A percentile compares a stretch with the other conserved stretches of the same genome.
Conservation (phyloP, 2,113 vertebrate species). For the Potamarius usumacintae region DNA sequence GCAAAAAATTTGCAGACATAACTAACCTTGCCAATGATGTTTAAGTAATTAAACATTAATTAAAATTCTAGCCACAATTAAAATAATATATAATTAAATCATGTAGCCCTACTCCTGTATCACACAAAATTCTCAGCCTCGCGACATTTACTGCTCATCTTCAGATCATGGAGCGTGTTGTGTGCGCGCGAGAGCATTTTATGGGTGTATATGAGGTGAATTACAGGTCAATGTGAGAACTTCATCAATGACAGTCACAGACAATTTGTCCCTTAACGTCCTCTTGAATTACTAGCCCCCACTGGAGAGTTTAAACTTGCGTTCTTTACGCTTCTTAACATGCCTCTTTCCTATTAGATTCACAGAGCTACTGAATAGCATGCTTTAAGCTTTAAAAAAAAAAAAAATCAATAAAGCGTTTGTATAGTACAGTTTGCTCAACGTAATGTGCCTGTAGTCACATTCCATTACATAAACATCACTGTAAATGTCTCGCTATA, state of each 20-base stretch:
- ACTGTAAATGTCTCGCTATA: not conserved
- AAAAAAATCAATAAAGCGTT: not conserved
- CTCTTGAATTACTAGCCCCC: not conserved
- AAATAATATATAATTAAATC: not conserved
- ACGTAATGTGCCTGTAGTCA: not conserved
- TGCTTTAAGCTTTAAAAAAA: not conserved
- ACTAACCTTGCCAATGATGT: not conserved
- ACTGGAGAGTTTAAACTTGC: not conserved
- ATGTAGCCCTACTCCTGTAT: too few relatives aligned
- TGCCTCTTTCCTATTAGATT: not conserved
- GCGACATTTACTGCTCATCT: not conserved
- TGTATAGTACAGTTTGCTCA: not conserved
- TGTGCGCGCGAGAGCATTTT: not conserved
- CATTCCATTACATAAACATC: not conserved
- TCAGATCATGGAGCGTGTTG: not conserved
- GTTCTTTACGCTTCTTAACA: not conserved
- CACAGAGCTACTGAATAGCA: not conserved
- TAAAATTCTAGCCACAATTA: not conserved
- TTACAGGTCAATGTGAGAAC: not conserved
- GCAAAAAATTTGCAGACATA: not conserved
- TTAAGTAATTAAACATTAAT: not conserved
- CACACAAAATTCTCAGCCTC: not conserved
- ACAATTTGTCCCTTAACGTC: not conserved
- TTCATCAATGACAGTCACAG: slow-evolving; percentile 7
- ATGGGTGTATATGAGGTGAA: not conserved